These are phyloP conservation scores for Margaritifera margaritifera DNA, from an alignment of 2,888 invertebrate genomes.

Conservation along the genomic window DNA sequence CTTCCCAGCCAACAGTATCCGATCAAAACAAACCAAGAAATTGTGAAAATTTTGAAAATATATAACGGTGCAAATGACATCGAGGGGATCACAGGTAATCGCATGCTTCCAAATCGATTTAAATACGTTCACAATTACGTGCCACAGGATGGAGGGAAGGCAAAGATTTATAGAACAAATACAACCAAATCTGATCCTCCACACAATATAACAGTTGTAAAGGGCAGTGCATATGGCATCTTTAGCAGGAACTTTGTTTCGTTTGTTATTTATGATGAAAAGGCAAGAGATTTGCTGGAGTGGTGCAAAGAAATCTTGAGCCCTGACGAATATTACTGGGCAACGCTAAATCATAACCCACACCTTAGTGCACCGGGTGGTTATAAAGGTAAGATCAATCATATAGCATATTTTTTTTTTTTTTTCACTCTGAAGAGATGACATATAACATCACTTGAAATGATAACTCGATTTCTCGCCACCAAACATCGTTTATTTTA, in stretches of 20 bases:
- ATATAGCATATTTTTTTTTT: no score
- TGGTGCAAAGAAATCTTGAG: constrained; percentile 66
- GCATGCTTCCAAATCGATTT: constrained; percentile 44
- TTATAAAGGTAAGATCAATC: constrained; percentile 55
- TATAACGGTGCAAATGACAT: constrained; percentile 72
- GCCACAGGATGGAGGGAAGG: constrained; percentile 32
- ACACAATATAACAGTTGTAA: constrained; percentile 51
- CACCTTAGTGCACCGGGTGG: constrained; percentile 63
- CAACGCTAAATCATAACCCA: constrained; percentile 68
- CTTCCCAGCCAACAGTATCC: constrained; percentile 70
- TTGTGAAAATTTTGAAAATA: constrained; percentile 68
- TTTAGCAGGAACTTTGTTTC: constrained; percentile 68
- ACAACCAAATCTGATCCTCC: constrained; percentile 34
- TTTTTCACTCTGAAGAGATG: no score
- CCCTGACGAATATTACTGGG: constrained; percentile 72
- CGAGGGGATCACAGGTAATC: constrained; percentile 62
- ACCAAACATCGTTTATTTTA: no score
- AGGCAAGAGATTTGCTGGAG: constrained; percentile 59
- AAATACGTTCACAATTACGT: constrained; percentile 20
- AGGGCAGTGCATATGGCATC: constrained; percentile 70
- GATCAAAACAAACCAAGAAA: constrained; percentile 68
- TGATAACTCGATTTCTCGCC: no score
- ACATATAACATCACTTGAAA: no score
- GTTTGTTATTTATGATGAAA: constrained; percentile 57
- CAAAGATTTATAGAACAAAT: constrained; percentile 20